phyloP scores from a whole-genome alignment of 1,140 invertebrate genomes.

The Drosophila nigrodunni region DNA sequence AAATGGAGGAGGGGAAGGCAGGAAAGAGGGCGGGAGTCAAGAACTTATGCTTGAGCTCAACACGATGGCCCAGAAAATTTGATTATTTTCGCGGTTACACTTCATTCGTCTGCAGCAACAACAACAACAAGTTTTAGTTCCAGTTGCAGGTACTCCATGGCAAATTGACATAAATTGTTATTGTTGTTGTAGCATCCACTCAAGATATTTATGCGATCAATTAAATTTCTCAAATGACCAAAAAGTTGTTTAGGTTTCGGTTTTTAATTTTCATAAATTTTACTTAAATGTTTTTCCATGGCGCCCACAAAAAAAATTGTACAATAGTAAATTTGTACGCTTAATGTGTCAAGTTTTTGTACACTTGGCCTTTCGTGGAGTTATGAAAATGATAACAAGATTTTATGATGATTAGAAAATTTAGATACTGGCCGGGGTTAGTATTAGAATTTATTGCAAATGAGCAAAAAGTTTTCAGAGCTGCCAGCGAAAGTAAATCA shows the following conservation, averaged over 20 bases:
- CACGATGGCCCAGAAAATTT: conserved; percentile 56
- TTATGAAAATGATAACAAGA: conserved; percentile 78
- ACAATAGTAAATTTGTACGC: conserved; percentile 57
- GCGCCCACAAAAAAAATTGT: background rate
- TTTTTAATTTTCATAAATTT: conserved; percentile 83
- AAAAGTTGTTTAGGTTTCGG: conserved; percentile 62
- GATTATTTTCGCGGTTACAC: conserved; percentile 78
- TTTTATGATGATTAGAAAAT: conserved; percentile 82
- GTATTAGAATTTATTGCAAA: conserved; percentile 76
- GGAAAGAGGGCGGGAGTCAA: background rate
- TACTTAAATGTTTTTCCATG: conserved; percentile 66
- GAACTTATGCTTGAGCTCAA: conserved; percentile 42
- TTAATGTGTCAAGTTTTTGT: conserved; percentile 73
- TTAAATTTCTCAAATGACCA: conserved; percentile 79
- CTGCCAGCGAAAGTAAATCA: conserved; percentile 70
- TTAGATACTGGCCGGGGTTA: conserved; percentile 48
- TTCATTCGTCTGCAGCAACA: conserved; percentile 62
- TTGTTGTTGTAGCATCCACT: conserved; percentile 17
- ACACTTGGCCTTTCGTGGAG: conserved; percentile 24
- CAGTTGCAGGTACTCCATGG: conserved; percentile 11
- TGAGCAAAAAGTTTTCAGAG: conserved; percentile 38
- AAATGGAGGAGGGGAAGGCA: background rate
- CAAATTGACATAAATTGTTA: conserved; percentile 70
- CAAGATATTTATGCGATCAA: conserved; percentile 77
- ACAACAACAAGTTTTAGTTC: background rate